Conservation (phyloP, 2,113 vertebrate species). For the Lota lota region DNA sequence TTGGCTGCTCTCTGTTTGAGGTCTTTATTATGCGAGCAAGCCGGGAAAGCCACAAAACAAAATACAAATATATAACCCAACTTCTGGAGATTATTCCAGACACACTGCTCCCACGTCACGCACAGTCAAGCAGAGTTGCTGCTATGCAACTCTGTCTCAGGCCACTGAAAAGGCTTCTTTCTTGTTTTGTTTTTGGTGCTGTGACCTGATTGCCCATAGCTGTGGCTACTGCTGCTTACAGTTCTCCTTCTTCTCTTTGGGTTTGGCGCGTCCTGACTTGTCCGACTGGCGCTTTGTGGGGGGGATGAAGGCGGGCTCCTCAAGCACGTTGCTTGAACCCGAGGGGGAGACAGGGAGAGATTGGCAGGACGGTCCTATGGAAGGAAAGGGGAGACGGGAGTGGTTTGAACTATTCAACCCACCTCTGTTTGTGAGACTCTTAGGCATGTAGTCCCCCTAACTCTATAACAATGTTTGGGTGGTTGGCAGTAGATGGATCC, state of each 20-base stretch:
- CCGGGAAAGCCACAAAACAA: slow-evolving; percentile 34
- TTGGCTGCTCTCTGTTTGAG: not conserved
- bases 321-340: slow-evolving; percentile 51
- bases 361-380: slow-evolving; percentile 32
- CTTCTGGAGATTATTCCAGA: no score
- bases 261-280: slow-evolving; percentile 64
- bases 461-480: no score
- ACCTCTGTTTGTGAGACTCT: not conserved
- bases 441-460: no score
- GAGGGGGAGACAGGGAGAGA: slow-evolving; percentile 27
- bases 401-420: not conserved
- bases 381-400: not conserved
- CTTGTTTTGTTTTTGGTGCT: no score
- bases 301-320: slow-evolving; percentile 71
- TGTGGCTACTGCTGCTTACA: slow-evolving; percentile 73
- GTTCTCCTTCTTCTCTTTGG: slow-evolving; percentile 78
- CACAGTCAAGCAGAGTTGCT: no score
- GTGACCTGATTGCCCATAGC: not conserved
- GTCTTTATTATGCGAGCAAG: slow-evolving; percentile 41
- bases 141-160: slow-evolving; percentile 2
- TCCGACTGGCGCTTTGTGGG: slow-evolving; percentile 75
- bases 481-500: no score
- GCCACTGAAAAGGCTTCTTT: not conserved
- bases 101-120: no score
- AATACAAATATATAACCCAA: not conserved